phyloP scores from a whole-genome alignment of 2,888 invertebrate genomes.

The Acanthococcus lagerstroemiae region DNA sequence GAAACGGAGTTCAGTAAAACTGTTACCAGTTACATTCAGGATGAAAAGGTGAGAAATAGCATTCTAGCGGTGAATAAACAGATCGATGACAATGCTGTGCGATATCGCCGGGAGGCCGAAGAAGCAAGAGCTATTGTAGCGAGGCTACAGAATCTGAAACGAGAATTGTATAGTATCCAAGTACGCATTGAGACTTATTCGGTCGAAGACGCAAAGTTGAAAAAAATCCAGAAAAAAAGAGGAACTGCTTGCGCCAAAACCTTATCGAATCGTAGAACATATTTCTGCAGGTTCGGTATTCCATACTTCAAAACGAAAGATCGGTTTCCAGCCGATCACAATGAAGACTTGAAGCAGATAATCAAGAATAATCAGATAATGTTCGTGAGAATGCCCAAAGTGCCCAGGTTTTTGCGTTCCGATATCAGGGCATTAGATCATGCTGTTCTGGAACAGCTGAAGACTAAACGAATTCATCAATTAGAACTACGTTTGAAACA shows the following conservation, averaged over 20 bases:
- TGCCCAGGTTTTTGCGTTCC: not conserved
- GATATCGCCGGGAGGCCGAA: not conserved
- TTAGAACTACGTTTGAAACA: conserved; percentile 1
- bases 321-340: conserved; percentile 9
- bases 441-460: conserved; percentile 5
- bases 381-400: not conserved
- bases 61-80: not conserved
- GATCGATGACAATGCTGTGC: conserved; percentile 1
- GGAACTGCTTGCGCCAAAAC: conserved; percentile 15
- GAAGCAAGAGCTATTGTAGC: not conserved
- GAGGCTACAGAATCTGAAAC: not conserved
- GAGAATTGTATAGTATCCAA: not conserved
- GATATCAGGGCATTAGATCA: not conserved
- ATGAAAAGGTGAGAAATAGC: not conserved
- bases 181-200: not conserved
- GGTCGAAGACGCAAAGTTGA: not conserved
- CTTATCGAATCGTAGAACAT: not conserved
- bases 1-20: not conserved
- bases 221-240: not conserved
- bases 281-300: conserved; percentile 15
- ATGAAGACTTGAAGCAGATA: conserved; percentile 1
- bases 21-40: conserved; percentile 8
- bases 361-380: not conserved
- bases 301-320: conserved; percentile 17
- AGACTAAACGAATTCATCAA: conserved; percentile 12